Evolutionary conservation across 2,888 invertebrate species (phyloP), one percentile per base, ranked within the genome.

Genomic region (Hipparchia sbordonii): DNA sequence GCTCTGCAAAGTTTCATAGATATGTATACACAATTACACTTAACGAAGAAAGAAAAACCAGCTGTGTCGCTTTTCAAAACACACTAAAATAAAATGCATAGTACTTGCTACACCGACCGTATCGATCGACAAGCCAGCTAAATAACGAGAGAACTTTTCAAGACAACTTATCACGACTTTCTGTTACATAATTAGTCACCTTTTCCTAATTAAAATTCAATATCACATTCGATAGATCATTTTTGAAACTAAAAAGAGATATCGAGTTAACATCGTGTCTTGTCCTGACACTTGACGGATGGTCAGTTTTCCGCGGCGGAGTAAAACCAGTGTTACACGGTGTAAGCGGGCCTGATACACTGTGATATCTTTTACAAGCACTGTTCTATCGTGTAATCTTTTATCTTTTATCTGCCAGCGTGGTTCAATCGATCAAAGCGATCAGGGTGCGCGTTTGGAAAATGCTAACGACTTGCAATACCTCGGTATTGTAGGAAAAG

Each of bases 341-440:
- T 48, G 63, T 62, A 7, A 13, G 46, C 62, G 8, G 8, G 62
- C 4, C 39, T 45, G 60, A 45, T 61, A 61, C 1, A 0, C 45
- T 45, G 60, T 45, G 39, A 39, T 54, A 13, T 57, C 62, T 8
- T 1, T 10, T 13, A 48, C 23, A 8, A 63, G 63, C 63, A 6
- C 13, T 9, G 10, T 48, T 7, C 23, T 48, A 5, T 48, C 48
- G 13, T 63, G 48, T 48, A 8, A 48, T 63, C 63, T 48, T 13
- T 48, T 63, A 51, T 23, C 48, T 48, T 39, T 39, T 23, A 13
- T 48, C 23, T 59, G 12, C n/a, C 60, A 61, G 39, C 60, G 2
- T 45, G 45, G 62, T 13, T 48, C 46, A n/a, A 46, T 62, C 62
- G 46, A 62, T 62, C 62, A 62, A 62, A 62, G 46, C 46, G 13